A percentile compares a stretch with the other conserved stretches of the same genome.
Evolutionary conservation across 2,888 invertebrate genomes (phyloP).

Genomic region (Calameuta pallipes): DNA sequence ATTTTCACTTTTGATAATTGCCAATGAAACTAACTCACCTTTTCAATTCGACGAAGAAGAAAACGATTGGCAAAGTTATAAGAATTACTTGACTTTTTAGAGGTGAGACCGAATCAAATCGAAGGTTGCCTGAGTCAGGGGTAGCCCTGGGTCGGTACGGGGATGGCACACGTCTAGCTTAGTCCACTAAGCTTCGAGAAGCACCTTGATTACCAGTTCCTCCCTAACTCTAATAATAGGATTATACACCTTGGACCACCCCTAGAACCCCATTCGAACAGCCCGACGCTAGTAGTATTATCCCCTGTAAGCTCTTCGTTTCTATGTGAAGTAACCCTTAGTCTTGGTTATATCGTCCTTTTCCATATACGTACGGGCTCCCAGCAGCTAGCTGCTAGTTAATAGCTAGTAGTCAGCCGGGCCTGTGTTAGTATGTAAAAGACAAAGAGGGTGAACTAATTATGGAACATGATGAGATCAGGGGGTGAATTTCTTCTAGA

Average conservation of each 20-base stretch:
- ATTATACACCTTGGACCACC: conserved; percentile 7
- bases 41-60: background rate
- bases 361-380: background rate
- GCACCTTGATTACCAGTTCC: conserved; percentile 9
- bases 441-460: background rate
- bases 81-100: background rate
- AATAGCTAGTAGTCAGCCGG: background rate
- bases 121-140: background rate
- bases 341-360: background rate
- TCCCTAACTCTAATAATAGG: conserved; percentile 11
- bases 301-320: background rate
- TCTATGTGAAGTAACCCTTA: background rate
- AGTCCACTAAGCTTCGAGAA: conserved; percentile 1
- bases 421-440: background rate
- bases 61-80: background rate
- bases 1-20: background rate
- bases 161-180: background rate
- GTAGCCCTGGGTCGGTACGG: background rate
- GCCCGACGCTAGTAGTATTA: background rate
- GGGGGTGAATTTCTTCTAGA: background rate
- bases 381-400: background rate
- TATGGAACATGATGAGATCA: background rate
- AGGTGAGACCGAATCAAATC: background rate
- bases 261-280: background rate
- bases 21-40: background rate